A percentile compares a stretch with the other conserved stretches of the same genome.
These are phyloP conservation scores for Pomacea maculata DNA, from an alignment of 1,140 invertebrate genomes.

Conservation along the genomic window DNA sequence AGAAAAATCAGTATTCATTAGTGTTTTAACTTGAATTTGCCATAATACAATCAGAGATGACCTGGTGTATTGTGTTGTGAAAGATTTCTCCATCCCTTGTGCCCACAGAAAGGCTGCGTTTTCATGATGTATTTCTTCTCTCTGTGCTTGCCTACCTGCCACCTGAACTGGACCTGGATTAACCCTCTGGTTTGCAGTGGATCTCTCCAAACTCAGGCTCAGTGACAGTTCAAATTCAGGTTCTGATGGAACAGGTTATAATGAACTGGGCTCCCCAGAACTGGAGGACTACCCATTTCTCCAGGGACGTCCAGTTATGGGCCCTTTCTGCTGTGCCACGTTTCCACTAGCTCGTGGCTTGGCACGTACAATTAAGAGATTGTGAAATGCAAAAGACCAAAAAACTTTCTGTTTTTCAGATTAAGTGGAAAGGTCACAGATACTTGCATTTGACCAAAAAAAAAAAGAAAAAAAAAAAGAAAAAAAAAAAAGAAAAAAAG, in stretches of 20 bases:
- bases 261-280: conserved; percentile 54
- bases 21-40: no score
- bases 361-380: conserved; percentile 55
- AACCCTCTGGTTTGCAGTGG: conserved; percentile 43
- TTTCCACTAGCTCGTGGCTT: conserved; percentile 59
- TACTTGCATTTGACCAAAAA: not conserved
- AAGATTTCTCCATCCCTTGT: no score
- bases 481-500: no score
- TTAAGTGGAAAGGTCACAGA: not conserved
- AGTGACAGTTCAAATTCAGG: conserved; percentile 47
- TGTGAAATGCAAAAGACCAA: conserved; percentile 29
- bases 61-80: no score
- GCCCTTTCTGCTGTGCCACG: conserved; percentile 60
- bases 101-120: no score
- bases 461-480: no score
- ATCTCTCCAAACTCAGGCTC: conserved; percentile 59
- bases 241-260: conserved; percentile 42
- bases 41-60: no score
- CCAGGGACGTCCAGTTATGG: conserved; percentile 49
- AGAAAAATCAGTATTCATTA: no score
- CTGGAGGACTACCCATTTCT: conserved; percentile 55
- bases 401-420: not conserved
- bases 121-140: no score
- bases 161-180: no score
- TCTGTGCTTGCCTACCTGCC: no score